Evolutionary conservation across 2,113 vertebrate genomes (phyloP).

Genomic region (Alouatta palliata): DNA sequence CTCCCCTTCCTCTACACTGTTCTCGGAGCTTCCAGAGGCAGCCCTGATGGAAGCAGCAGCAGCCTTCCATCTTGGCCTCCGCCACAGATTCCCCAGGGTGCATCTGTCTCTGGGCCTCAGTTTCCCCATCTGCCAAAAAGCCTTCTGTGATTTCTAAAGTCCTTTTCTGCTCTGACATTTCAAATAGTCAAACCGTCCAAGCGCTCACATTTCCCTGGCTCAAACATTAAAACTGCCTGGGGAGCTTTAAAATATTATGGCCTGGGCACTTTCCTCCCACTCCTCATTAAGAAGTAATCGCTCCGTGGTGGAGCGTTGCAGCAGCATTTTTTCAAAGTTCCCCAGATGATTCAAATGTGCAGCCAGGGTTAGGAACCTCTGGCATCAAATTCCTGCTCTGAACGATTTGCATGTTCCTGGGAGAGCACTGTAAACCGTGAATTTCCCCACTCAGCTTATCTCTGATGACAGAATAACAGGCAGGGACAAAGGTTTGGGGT

Average conservation of each 20-base stretch:
- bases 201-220: neutral
- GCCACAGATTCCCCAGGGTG: neutral
- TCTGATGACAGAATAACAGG: neutral
- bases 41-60: no score
- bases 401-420: neutral
- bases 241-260: neutral
- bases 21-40: neutral
- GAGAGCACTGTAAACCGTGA: neutral
- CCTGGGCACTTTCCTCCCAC: rapidly evolving
- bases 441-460: no score
- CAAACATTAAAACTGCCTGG: neutral
- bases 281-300: neutral
- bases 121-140: neutral
- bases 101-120: neutral
- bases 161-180: neutral
- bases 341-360: neutral
- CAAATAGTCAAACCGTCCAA: neutral
- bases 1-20: no score
- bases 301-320: rapidly evolving
- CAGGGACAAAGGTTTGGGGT: rapidly evolving
- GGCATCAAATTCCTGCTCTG: neutral
- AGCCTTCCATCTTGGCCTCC: neutral
- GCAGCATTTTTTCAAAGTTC: neutral
- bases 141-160: neutral
- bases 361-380: neutral